Evolutionary conservation across 2,797 vertebrate genomes (phyloP).

Genomic region (Vultur gryphus): DNA sequence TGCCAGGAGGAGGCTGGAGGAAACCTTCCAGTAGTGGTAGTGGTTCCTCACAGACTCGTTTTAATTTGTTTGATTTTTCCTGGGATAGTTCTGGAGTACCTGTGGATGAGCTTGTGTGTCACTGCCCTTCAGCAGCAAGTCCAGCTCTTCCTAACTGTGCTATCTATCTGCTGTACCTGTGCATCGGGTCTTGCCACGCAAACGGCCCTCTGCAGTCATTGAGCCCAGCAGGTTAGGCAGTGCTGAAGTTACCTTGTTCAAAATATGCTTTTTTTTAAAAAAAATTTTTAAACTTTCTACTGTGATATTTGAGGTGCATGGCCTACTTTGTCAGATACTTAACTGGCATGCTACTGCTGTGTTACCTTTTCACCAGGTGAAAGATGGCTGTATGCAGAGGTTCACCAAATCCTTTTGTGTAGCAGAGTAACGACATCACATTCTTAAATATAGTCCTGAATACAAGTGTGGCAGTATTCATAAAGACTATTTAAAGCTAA

Average conservation of each 20-base stretch:
- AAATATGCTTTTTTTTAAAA: neutral
- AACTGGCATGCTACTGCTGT: neutral
- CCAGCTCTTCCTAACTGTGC: neutral
- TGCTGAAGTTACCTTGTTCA: neutral
- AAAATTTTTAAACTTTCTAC: neutral
- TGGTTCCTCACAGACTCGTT: neutral
- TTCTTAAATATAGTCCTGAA: neutral
- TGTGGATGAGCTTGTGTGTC: neutral
- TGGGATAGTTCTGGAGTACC: neutral
- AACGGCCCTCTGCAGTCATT: fast-evolving
- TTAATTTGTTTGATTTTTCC: neutral
- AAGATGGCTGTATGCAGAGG: neutral
- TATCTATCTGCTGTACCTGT: neutral
- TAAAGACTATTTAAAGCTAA: neutral
- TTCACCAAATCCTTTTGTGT: neutral
- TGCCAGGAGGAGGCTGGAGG: neutral
- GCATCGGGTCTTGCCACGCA: fast-evolving
- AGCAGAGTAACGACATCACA: neutral
- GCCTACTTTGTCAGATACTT: neutral
- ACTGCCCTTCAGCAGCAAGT: neutral
- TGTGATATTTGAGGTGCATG: neutral
- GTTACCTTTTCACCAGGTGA: neutral
- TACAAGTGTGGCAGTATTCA: neutral
- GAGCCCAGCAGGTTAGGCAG: neutral
- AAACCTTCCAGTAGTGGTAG: neutral